Evolutionary conservation across 1,140 invertebrate genomes (phyloP).

Genomic region (Monochamus saltuarius): DNA sequence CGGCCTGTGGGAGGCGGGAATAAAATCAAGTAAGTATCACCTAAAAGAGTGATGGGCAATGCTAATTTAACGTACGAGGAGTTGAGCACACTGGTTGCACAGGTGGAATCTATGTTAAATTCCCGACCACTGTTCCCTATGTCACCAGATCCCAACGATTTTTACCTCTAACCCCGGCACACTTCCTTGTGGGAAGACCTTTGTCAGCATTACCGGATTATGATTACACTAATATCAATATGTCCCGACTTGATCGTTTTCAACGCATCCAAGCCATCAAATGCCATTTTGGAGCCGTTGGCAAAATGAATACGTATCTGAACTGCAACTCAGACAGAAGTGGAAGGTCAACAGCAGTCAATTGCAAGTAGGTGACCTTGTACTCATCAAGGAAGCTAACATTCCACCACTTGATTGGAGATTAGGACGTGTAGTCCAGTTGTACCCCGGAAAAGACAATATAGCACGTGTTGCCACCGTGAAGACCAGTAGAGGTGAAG

Average conservation of each 20-base stretch:
- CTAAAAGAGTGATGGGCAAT: slow-evolving; percentile 38
- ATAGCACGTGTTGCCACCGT: slow-evolving; percentile 19
- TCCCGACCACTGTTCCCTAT: slow-evolving; percentile 42
- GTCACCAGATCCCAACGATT: slow-evolving; percentile 38
- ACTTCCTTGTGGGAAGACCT: slow-evolving; percentile 48
- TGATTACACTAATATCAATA: background rate
- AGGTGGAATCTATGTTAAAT: slow-evolving; percentile 43
- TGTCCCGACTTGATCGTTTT: slow-evolving; percentile 5
- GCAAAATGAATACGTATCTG: slow-evolving; percentile 26
- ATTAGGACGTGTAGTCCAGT: background rate
- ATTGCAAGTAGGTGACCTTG: no score
- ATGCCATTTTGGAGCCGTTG: slow-evolving; percentile 32
- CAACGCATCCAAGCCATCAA: slow-evolving; percentile 6
- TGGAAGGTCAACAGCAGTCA: slow-evolving; percentile 5
- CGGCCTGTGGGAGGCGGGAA: no score
- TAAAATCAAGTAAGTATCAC: slow-evolving; percentile 27
- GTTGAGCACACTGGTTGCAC: slow-evolving; percentile 31
- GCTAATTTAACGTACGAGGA: slow-evolving; percentile 28
- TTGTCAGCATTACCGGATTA: slow-evolving; percentile 31
- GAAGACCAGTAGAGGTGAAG: no score
- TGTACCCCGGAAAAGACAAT: slow-evolving; percentile 14
- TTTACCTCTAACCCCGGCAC: slow-evolving; percentile 42
- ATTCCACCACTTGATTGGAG: background rate
- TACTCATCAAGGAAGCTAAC: no score
- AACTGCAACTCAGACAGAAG: slow-evolving; percentile 11